These are phyloP conservation scores for Drosophila setifemur DNA, from an alignment of 1,140 invertebrate genomes.

Conservation along the genomic window DNA sequence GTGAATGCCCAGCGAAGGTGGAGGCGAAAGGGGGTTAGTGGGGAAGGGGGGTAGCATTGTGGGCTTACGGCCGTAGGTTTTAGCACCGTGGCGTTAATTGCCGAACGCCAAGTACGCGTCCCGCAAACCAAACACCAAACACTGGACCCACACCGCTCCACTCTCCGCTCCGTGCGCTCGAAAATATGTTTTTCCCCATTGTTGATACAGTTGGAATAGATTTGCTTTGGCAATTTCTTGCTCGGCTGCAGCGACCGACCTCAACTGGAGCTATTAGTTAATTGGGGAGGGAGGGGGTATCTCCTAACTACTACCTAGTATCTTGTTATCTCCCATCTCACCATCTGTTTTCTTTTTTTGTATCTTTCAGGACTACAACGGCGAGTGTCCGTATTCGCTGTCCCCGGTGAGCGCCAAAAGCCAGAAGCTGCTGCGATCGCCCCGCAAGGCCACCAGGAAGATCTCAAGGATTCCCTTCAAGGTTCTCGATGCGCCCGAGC, in stretches of 20 bases:
- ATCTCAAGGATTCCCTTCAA: constrained; percentile 99
- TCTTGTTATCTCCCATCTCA: not conserved
- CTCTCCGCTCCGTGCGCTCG: no score
- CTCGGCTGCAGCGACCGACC: constrained; percentile 24
- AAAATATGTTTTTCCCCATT: constrained; percentile 2
- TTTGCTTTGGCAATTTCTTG: constrained; percentile 57
- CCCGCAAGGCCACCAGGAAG: constrained; percentile 96
- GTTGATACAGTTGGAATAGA: constrained; percentile 2
- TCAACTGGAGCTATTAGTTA: constrained; percentile 37
- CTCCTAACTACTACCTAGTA: not conserved
- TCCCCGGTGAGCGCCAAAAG: constrained; percentile 97
- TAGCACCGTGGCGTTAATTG: constrained; percentile 70
- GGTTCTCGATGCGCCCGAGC: constrained; percentile 97
- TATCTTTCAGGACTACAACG: constrained; percentile 85
- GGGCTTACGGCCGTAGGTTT: constrained; percentile 48
- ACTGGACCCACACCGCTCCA: not conserved
- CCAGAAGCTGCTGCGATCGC: constrained; percentile 95
- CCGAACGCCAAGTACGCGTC: constrained; percentile 59
- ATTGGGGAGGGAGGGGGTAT: constrained; percentile 8
- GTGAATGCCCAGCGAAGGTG: no score
- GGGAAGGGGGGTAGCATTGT: not conserved
- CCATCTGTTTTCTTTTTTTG: not conserved
- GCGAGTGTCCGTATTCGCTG: constrained; percentile 92
- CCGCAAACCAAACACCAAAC: constrained; percentile 48
- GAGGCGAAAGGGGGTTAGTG: not conserved